Evolutionary conservation across 2,113 vertebrate species (phyloP), one percentile per base, ranked within the genome.

Genomic region (Anolis sagrei): DNA sequence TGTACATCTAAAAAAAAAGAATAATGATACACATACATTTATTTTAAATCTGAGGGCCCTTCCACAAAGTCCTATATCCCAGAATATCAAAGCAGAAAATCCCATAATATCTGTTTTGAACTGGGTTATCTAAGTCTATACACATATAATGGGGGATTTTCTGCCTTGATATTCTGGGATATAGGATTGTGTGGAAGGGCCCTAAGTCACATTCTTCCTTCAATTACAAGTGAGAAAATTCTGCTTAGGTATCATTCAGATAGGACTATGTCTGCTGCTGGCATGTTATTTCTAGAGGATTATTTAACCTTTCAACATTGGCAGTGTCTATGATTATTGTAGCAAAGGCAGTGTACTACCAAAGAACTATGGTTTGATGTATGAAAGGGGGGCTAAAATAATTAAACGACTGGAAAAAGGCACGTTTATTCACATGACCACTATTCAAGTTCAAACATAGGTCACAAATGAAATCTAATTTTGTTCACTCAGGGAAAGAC

Each of bases 391-490:
- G 23, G 34, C 19, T 61, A 49, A 72, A 77, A 78, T 48, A 77
- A 19, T 13, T 34, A 73, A 61, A 10, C 34, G 76, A 76, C 9
- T 48, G 19, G 51, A 0, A 25, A 81, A 66, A 87, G 81, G 83
- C 5, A 13, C 32, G 19, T 18, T 76, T 85, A 18, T 25, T 18
- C 4, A 10, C 75, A 83, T 34, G 75, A 76, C 58, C 21, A 78
- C 10, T 54, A 4, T 83, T 88, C 76, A 87, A 85, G 76, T 79
- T 64, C 79, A 85, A 80, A 76, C 9, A 82, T 69, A 80, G 39
- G 4, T 82, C 29, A 73, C 36, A 48, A 58, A 44, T 77, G 49
- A 70, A 87, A 77, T 66, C 1, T 23, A 77, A 49, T 66, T 86
- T 54, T 85, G 86, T 83, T 86, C 29, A 79, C n/a, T 85, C 72